Percentiles rank a stretch among this genome's conserved stretches.
Evolutionary conservation across 2,888 invertebrate genomes (phyloP).

Genomic region (Dolomedes plantarius): DNA sequence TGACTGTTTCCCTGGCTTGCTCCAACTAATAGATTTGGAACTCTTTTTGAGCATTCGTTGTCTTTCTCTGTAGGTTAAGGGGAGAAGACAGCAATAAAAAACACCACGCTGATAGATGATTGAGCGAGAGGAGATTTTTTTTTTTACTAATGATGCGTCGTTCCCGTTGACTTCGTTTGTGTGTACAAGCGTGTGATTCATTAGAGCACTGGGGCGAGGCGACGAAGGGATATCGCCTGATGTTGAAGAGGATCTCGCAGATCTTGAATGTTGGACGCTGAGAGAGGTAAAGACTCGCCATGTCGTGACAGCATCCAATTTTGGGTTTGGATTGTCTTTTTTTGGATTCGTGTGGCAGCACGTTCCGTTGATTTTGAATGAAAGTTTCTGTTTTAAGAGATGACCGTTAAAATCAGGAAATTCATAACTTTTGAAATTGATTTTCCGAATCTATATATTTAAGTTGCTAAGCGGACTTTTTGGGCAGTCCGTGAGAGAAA

Average conservation of each 20-base stretch:
- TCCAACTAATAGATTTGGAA: slow-evolving; percentile 22
- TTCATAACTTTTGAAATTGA: too few relatives aligned
- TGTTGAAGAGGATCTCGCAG: background rate
- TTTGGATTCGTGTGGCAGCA: too few relatives aligned
- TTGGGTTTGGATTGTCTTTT: too few relatives aligned
- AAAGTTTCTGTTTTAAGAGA: too few relatives aligned
- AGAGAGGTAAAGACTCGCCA: too few relatives aligned
- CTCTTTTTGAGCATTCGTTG: background rate
- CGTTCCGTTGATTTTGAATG: too few relatives aligned
- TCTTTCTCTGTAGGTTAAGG: slow-evolving; percentile 48
- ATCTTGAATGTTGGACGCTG: background rate
- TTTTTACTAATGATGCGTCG: slow-evolving; percentile 27
- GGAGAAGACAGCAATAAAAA: slow-evolving; percentile 22
- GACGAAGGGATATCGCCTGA: background rate
- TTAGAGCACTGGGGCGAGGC: slow-evolving; percentile 10
- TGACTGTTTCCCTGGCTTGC: background rate
- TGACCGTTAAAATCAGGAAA: too few relatives aligned
- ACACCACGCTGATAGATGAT: background rate
- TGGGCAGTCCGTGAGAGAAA: too few relatives aligned
- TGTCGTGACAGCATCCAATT: too few relatives aligned
- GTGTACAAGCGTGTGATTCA: slow-evolving; percentile 6
- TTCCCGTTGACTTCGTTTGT: slow-evolving; percentile 39
- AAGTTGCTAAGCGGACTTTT: too few relatives aligned
- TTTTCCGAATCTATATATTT: too few relatives aligned
- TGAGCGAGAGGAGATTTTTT: slow-evolving; percentile 10